phyloP scores from a whole-genome alignment of 2,797 vertebrate species.

The Bryconaethiops microstoma region DNA sequence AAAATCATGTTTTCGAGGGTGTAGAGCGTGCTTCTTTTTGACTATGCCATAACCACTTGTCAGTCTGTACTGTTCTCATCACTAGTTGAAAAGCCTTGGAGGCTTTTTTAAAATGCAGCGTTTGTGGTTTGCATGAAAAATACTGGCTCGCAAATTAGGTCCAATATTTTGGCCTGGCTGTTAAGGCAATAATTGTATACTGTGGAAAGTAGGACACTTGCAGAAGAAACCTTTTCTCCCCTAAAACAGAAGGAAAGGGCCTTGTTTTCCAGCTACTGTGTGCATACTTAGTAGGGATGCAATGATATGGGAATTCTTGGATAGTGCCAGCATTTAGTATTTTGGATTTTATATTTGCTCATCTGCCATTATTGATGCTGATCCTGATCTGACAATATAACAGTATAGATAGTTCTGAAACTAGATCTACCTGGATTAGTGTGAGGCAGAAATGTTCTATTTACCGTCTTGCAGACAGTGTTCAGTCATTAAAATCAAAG shows the following conservation, averaged over 20 bases:
- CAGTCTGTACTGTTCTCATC: neutral
- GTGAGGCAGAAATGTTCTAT: no score
- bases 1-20: neutral
- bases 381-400: no score
- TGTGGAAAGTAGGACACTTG: slow-evolving; percentile 68
- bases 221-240: slow-evolving; percentile 60
- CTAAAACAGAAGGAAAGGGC: slow-evolving; percentile 42
- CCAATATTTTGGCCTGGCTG: slow-evolving; percentile 56
- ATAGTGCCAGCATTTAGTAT: neutral
- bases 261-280: slow-evolving; percentile 58
- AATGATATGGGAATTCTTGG: neutral
- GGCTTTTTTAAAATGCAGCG: neutral
- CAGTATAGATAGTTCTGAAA: no score
- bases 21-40: neutral
- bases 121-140: slow-evolving; percentile 9
- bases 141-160: slow-evolving; percentile 64
- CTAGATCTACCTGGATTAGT: no score
- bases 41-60: neutral
- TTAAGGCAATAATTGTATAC: slow-evolving; percentile 67
- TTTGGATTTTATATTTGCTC: neutral
- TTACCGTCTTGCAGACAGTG: no score
- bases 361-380: neutral
- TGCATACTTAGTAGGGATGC: neutral
- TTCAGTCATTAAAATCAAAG: no score
- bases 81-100: neutral